Percentiles rank a stretch among this genome's conserved stretches.
phyloP scores from a whole-genome alignment of 2,888 invertebrate genomes.

The Melieria picta region DNA sequence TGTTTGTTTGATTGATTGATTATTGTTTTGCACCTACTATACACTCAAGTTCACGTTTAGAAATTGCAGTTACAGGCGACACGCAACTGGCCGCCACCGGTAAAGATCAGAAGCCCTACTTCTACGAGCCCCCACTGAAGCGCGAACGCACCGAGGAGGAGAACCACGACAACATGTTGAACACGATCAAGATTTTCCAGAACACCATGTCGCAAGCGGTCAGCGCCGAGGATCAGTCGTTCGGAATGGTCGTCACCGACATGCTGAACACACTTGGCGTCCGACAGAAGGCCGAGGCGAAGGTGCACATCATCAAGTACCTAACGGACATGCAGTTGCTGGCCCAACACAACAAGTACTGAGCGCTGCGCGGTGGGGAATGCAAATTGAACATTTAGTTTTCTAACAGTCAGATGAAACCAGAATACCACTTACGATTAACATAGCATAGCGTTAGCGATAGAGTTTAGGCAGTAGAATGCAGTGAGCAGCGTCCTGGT shows the following conservation, averaged over 20 bases:
- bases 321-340: conserved; percentile 61
- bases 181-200: conserved; percentile 62
- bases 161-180: conserved; percentile 59
- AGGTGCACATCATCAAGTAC: conserved; percentile 62
- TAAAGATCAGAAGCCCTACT: conserved; percentile 60
- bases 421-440: conserved; percentile 15
- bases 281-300: conserved; percentile 61
- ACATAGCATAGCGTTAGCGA: conserved; percentile 8
- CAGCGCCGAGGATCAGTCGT: conserved; percentile 62
- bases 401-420: conserved; percentile 18
- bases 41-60: conserved; percentile 45
- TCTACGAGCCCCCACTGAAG: conserved; percentile 60
- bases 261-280: conserved; percentile 62
- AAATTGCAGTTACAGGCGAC: conserved; percentile 61
- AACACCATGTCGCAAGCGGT: conserved; percentile 60
- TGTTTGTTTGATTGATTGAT: conserved; percentile 22
- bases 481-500: background rate
- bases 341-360: conserved; percentile 62
- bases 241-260: conserved; percentile 62
- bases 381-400: conserved; percentile 19
- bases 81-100: conserved; percentile 57
- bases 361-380: conserved; percentile 16
- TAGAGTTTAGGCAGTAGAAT: conserved; percentile 8
- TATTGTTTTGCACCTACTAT: conserved; percentile 30
- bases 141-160: conserved; percentile 60